Evolutionary conservation across 2,113 vertebrate genomes (phyloP), one percentile per base, ranked within the genome.

Genomic region (Emberiza fucata): DNA sequence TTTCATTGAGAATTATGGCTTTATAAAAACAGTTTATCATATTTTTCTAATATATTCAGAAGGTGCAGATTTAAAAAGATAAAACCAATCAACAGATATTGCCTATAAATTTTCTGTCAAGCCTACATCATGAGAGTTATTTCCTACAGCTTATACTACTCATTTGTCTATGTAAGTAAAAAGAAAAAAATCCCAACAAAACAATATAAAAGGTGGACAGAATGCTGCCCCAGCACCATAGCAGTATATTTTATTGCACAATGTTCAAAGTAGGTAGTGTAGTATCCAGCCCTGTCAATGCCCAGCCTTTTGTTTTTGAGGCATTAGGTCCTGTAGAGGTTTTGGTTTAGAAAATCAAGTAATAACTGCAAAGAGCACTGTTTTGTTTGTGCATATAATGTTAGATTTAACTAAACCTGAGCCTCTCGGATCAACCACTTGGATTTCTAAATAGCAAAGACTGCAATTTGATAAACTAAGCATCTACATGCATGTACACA

Each of bases 161-260:
- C 2, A 4, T 48, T 88, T 39, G 12, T 48, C 57, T 76, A 39
- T 51, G 44, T 31, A 65, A 61, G 50, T 96, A 85, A 78, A 92
- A 92, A 44, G 7, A 77, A 94, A 73, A 59, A 57, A 27, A 7
- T 7, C 1, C 0, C 6, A 37, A 51, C 3, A 51, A 59, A 89
- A 53, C 37, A 79, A 48, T 93, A 95, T 19, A 92, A 92, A 92
- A 97, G 5, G 78, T 92, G 88, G 90, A 61, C 88, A 92, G 75
- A 96, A 94, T 72, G 85, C 53, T 80, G 80, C 77, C 91, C 83
- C 91, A 92, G 88, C 95, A 96, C 86, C 92, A 88, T 11, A 86
- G 60, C 9, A 78, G 44, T 73, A 20, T 19, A 37, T 57, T 81
- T 86, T 93, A 95, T 60, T 95, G 80, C 80, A 90, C 76, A 83